Conservation (phyloP, 2,888 invertebrate species). For the Chrysina gloriosa region DNA sequence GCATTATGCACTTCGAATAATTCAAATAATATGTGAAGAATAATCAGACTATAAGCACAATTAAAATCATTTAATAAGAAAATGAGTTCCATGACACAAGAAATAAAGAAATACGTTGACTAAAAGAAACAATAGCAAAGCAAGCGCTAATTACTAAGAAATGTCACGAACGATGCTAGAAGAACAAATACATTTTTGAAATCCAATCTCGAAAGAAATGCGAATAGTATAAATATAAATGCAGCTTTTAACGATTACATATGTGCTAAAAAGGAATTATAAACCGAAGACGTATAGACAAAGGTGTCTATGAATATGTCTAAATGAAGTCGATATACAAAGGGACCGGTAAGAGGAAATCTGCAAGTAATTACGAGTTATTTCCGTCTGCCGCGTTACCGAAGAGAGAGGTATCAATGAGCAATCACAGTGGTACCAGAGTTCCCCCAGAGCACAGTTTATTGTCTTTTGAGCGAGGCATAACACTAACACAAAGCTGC, state of each 20-base stretch:
- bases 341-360: constrained; percentile 22
- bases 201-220: neutral
- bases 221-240: neutral
- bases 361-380: constrained; percentile 42
- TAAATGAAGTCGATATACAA: constrained; percentile 25
- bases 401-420: constrained; percentile 41
- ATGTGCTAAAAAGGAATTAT: neutral
- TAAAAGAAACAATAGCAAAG: neutral
- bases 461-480: constrained; percentile 47
- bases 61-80: neutral
- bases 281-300: neutral
- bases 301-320: neutral
- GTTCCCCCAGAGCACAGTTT: constrained; percentile 46
- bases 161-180: neutral
- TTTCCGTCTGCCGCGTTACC: constrained; percentile 37
- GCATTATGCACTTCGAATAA: too few relatives aligned
- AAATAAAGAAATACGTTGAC: neutral
- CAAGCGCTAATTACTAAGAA: neutral
- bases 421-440: constrained; percentile 44
- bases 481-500: constrained; percentile 49
- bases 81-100: neutral
- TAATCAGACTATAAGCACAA: too few relatives aligned
- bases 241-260: neutral
- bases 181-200: constrained; percentile 1
- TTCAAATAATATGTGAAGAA: too few relatives aligned